Conservation (phyloP, 2,888 invertebrate genomes). For the Ditylenchus weischeri region DNA sequence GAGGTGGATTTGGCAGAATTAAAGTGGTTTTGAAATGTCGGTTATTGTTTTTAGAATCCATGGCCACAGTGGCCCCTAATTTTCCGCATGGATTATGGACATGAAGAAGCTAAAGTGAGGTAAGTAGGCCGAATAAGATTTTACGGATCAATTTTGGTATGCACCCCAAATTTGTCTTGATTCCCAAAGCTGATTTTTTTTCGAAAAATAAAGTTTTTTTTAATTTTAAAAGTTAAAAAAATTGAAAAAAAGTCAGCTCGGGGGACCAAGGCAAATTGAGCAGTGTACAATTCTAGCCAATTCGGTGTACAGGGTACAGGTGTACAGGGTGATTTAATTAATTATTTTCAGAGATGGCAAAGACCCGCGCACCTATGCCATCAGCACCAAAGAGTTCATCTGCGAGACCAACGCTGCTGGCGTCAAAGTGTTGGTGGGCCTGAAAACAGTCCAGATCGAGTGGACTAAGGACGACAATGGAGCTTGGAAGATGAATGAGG, state of each 20-base stretch:
- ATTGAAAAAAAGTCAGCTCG: too few relatives aligned
- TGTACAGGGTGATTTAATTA: too few relatives aligned
- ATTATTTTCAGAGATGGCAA: slow-evolving; percentile 67
- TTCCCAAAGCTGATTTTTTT: too few relatives aligned
- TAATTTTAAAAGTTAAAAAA: too few relatives aligned
- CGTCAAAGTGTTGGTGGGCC: slow-evolving; percentile 69
- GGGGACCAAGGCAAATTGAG: too few relatives aligned
- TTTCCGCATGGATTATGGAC: slow-evolving; percentile 95
- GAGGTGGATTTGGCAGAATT: slow-evolving; percentile 62
- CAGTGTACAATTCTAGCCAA: neutral
- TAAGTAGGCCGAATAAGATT: neutral
- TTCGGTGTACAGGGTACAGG: too few relatives aligned
- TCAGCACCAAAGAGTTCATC: slow-evolving; percentile 73
- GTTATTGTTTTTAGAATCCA: slow-evolving; percentile 69
- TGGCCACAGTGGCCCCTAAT: slow-evolving; percentile 98
- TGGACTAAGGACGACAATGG: slow-evolving; percentile 86
- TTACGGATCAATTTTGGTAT: too few relatives aligned
- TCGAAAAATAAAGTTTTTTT: too few relatives aligned
- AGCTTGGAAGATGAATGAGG: slow-evolving; percentile 87
- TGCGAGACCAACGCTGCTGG: slow-evolving; percentile 48
- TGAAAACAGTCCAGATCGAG: slow-evolving; percentile 82
- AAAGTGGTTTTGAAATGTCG: neutral
- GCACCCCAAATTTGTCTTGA: too few relatives aligned
- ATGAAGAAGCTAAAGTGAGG: slow-evolving; percentile 79
- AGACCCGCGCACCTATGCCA: slow-evolving; percentile 88